Evolutionary conservation across 2,113 vertebrate species (phyloP).

Genomic region (Chloropsis hardwickii): DNA sequence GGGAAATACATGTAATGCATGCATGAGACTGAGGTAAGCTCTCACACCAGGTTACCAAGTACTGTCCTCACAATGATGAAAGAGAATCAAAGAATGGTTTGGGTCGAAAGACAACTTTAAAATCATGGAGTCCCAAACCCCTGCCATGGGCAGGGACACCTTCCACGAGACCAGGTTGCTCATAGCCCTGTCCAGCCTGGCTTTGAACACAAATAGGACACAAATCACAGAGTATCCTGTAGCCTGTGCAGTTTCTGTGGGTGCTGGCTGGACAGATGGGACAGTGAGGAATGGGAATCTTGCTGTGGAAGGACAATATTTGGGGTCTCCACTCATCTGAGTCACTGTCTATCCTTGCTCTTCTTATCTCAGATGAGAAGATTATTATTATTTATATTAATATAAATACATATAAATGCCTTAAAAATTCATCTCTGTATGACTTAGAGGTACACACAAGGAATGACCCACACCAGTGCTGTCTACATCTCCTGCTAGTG

Average conservation of each 20-base stretch:
- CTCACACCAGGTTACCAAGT: neutral
- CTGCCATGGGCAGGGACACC: neutral
- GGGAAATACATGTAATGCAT: neutral
- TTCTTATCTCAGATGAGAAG: neutral
- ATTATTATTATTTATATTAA: too few relatives aligned
- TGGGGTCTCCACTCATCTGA: neutral
- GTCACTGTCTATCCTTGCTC: neutral
- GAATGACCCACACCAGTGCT: neutral
- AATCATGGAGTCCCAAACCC: too few relatives aligned
- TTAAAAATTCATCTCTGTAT: neutral
- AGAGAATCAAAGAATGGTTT: neutral
- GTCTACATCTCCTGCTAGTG: neutral
- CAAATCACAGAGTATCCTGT: neutral
- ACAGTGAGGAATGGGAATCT: neutral
- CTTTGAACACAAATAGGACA: neutral
- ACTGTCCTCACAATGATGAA: neutral
- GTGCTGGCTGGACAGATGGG: neutral
- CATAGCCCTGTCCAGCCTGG: neutral
- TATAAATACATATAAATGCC: neutral
- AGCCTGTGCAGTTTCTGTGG: neutral
- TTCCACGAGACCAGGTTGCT: neutral
- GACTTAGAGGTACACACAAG: neutral
- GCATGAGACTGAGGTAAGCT: neutral
- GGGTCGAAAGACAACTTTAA: neutral
- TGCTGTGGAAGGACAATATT: neutral